phyloP scores from a whole-genome alignment of 2,113 vertebrate genomes.

The Crotalus helleri region DNA sequence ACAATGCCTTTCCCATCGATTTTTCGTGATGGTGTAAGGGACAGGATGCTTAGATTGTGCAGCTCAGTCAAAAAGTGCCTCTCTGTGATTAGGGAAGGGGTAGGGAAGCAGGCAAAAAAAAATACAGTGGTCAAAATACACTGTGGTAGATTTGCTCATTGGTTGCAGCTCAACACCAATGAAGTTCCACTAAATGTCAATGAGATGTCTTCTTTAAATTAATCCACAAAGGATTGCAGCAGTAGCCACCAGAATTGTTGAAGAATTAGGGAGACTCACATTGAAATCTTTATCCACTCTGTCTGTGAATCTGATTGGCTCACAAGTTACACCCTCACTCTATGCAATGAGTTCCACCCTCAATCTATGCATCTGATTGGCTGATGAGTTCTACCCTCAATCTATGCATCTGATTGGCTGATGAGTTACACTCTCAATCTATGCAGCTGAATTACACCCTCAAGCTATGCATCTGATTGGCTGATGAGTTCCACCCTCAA shows the following conservation, averaged over 20 bases:
- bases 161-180: neutral
- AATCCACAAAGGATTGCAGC: neutral
- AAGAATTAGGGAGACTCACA: neutral
- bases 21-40: conserved; percentile 83
- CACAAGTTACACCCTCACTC: no score
- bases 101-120: neutral
- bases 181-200: neutral
- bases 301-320: neutral
- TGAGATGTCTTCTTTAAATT: neutral
- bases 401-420: no score
- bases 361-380: no score
- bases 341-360: no score
- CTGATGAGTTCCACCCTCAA: neutral
- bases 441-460: neutral
- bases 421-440: neutral
- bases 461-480: neutral
- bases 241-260: neutral
- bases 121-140: neutral
- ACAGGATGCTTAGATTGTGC: conserved; percentile 76
- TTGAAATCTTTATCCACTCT: neutral
- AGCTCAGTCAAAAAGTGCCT: conserved; percentile 78
- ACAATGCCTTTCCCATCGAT: conserved; percentile 81
- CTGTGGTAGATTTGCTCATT: neutral
- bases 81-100: conserved; percentile 64
- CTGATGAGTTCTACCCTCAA: no score